These are phyloP conservation scores for Capra hircus DNA, from an alignment of 2,113 vertebrate species.

Conservation along the genomic window DNA sequence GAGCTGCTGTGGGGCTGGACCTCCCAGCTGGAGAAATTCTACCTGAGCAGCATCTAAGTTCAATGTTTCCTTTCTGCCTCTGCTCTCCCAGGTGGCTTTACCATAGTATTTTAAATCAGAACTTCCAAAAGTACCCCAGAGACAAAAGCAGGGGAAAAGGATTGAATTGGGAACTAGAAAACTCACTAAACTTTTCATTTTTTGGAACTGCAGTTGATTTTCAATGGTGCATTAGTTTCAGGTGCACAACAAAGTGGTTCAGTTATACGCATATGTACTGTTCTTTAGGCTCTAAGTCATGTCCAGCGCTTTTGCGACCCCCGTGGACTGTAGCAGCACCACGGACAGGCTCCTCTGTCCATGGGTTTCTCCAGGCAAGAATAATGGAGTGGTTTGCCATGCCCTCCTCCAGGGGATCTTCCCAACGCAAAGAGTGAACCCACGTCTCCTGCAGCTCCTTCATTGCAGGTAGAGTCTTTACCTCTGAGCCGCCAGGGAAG, in stretches of 20 bases:
- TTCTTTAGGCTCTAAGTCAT: not conserved
- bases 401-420: not conserved
- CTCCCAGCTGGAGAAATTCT: not conserved
- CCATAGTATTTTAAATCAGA: not conserved
- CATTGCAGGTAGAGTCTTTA: not conserved
- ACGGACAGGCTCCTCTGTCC: not conserved
- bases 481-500: not conserved
- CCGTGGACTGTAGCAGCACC: not conserved
- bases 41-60: fast-evolving
- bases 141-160: not conserved
- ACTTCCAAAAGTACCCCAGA: not conserved
- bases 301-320: not conserved
- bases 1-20: not conserved
- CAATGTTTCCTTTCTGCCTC: not conserved
- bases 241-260: not conserved
- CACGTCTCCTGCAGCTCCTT: not conserved
- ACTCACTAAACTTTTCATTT: not conserved
- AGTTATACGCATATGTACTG: not conserved
- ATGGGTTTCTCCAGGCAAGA: not conserved
- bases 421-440: fast-evolving
- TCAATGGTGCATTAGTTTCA: not conserved
- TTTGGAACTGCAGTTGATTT: not conserved
- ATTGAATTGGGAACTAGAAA: not conserved
- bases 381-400: not conserved
- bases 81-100: not conserved